Evolutionary conservation across 2,113 vertebrate genomes (phyloP).

Genomic region (Brachypteracias leptosomus): DNA sequence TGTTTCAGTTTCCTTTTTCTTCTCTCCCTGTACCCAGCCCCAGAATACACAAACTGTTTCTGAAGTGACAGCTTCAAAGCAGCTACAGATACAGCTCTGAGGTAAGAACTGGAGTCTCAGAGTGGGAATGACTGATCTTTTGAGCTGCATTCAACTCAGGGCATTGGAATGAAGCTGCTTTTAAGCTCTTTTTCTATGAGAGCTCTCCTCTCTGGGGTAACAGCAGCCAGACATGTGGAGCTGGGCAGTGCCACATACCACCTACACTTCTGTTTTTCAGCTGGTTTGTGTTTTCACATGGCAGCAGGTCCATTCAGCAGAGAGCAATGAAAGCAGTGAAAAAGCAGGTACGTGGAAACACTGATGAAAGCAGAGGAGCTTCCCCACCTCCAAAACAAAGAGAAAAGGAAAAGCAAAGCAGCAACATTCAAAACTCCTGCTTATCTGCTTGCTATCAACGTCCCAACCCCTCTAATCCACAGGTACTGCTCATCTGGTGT

Average conservation of each 20-base stretch:
- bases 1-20: neutral
- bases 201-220: neutral
- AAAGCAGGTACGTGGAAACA: neutral
- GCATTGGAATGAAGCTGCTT: neutral
- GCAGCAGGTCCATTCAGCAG: slow-evolving; percentile 7
- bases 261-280: neutral
- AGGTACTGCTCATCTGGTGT: neutral
- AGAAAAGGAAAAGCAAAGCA: slow-evolving; percentile 1
- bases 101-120: neutral
- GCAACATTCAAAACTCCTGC: neutral
- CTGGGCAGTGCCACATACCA: neutral
- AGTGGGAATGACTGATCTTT: neutral
- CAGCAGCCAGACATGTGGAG: neutral
- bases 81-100: neutral
- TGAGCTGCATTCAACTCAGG: neutral
- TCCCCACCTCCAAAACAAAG: neutral
- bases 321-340: neutral
- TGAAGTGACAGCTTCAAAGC: neutral
- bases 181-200: neutral
- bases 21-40: neutral
- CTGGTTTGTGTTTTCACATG: neutral
- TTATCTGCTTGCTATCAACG: neutral
- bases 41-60: neutral
- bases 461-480: neutral
- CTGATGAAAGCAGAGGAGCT: neutral